A percentile compares a stretch with the other conserved stretches of the same genome.
Evolutionary conservation across 2,113 vertebrate species (phyloP).

Genomic region (Cheirogaleus medius): DNA sequence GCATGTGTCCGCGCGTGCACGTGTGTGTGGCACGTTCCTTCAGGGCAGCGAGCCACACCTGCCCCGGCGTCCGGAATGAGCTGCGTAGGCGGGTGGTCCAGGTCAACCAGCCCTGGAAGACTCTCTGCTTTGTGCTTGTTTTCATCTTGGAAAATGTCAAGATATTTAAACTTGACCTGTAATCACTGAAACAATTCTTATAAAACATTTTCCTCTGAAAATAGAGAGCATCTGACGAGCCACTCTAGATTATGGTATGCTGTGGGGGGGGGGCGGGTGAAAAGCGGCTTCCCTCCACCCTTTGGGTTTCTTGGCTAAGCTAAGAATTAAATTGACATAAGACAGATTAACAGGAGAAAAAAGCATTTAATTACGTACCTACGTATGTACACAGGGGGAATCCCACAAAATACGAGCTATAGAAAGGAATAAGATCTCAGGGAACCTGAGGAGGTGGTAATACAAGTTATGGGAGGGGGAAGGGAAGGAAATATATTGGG

Average conservation of each 20-base stretch:
- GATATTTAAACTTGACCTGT: neutral
- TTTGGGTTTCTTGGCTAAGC: neutral
- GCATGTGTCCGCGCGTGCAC: too few species aligned
- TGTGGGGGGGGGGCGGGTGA: too few species aligned
- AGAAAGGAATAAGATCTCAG: neutral
- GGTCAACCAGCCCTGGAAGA: accelerated
- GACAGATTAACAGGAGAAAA: neutral
- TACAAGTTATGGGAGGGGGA: neutral
- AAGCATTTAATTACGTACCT: neutral
- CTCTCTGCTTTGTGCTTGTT: neutral
- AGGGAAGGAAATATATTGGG: neutral
- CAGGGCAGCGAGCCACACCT: neutral
- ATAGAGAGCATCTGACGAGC: too few species aligned
- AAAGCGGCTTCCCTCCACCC: neutral
- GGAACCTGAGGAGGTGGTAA: neutral
- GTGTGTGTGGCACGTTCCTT: neutral
- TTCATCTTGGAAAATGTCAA: neutral
- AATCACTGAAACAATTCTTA: neutral
- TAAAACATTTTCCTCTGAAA: neutral
- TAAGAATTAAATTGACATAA: neutral
- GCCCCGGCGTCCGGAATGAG: too few species aligned
- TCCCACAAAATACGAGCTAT: neutral
- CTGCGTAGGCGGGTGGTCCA: too few species aligned
- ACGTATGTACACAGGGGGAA: neutral
- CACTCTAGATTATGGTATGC: neutral